Base-by-base conservation (phyloP, 2,113 vertebrate genomes). In the Paratilapia polleni region DNA sequence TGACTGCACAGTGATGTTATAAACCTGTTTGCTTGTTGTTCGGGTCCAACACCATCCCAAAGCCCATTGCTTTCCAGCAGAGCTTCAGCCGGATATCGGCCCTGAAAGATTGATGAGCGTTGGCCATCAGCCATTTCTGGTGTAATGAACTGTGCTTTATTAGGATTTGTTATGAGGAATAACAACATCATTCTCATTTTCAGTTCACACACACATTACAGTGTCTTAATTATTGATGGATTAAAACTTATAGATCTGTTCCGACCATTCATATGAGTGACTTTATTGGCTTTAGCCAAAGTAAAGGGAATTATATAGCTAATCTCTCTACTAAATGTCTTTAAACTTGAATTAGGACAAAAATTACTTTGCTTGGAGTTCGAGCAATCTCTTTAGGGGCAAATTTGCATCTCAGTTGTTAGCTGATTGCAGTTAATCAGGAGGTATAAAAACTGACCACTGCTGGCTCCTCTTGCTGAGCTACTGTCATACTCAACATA, bases 71-170 rank as follows among this genome's bases (percentile, higher is more conserved):
- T 81, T 86, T 89, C 78, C 70, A 70, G 61, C 88, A 66, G 62
- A 86, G 84, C 57, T 79, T 70, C 86, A 79, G 75, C 77, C 60
- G 43, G 75, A 78, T 90, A 90, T 87, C 75, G 81, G 80, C 91
- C 80, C 84, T 78, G 26, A 89, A 91, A 91, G 88, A 95, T 84
- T 88, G 82, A 94, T 95, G 87, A 84, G 38, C 52, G 36, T 58
- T 87, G 90, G 90, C 91, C 90, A 80, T 88, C 76, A 88, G 85
- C 80, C 73, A 81, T 78, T 86, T 64, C 68, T 81, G 79, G 80
- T 59, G 85, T 95, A 94, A 94, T 93, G 80, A 89, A 88, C 80
- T 64, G 77, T 90, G 82, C 78, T 89, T 93, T 86, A 90, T 91
- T 93, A 86, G 90, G 87, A 94, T 92, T 94, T 90, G 83, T 89